A percentile compares a stretch with the other conserved stretches of the same genome.
phyloP scores from a whole-genome alignment of 2,113 vertebrate species.

The Neodon shergylaensis region DNA sequence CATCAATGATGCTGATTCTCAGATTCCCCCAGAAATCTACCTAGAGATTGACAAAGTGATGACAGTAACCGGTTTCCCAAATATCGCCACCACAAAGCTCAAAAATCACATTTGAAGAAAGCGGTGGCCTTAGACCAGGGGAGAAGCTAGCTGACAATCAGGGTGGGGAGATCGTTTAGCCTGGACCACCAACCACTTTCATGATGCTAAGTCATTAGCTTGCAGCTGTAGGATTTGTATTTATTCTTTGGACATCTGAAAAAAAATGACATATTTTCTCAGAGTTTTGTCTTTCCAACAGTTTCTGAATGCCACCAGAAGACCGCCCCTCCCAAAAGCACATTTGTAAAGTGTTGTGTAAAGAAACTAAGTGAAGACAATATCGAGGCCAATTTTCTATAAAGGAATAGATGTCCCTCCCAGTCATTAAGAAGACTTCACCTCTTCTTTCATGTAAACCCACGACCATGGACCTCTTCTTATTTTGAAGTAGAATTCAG shows the following conservation, averaged over 20 bases:
- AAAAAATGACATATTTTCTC: neutral
- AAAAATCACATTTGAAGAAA: neutral
- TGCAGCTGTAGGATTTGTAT: neutral
- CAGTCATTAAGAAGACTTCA: neutral
- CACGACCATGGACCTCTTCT: neutral
- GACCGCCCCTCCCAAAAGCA: neutral
- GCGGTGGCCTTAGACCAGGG: too few relatives aligned
- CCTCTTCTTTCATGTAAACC: neutral
- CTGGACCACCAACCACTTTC: neutral
- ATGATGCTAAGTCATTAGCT: neutral
- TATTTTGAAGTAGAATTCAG: slow-evolving; percentile 5
- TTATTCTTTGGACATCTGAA: neutral
- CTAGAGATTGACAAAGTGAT: neutral
- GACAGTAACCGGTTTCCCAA: neutral
- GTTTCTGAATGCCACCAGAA: neutral
- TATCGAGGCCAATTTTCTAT: neutral
- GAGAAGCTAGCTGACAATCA: neutral
- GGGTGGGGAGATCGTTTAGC: neutral
- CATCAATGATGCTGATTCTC: neutral
- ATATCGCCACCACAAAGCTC: neutral
- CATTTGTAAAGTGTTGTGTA: neutral
- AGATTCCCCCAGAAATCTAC: neutral
- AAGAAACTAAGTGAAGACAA: neutral
- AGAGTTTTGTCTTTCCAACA: neutral
- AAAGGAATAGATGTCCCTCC: neutral